Conservation (phyloP, 2,797 vertebrate species). For the Antennarius maculatus region DNA sequence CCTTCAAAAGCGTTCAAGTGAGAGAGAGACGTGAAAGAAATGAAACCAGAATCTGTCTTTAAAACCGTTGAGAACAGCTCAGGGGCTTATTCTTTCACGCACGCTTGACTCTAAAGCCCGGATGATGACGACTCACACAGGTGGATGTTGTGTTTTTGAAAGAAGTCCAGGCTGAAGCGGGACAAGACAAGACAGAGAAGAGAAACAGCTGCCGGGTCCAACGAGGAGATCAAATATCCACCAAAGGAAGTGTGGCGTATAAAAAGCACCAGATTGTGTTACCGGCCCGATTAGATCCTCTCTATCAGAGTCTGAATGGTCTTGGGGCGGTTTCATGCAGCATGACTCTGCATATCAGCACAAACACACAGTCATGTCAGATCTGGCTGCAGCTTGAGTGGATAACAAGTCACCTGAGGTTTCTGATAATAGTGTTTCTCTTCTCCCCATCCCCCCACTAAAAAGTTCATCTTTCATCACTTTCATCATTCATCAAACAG, state of each 20-base stretch:
- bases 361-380: conserved; percentile 50
- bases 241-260: conserved; percentile 3
- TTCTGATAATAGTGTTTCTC: not conserved
- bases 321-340: conserved; percentile 67
- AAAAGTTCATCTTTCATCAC: too few relatives aligned
- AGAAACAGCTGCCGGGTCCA: conserved; percentile 7
- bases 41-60: conserved; percentile 59
- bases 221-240: conserved; percentile 17
- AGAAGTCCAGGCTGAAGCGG: not conserved
- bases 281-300: conserved; percentile 20
- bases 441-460: too few relatives aligned
- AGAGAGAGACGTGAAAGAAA: conserved; percentile 50
- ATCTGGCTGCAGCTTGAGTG: conserved; percentile 13
- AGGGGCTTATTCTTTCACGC: conserved; percentile 47
- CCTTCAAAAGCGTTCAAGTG: conserved; percentile 58
- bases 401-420: not conserved
- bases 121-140: conserved; percentile 41
- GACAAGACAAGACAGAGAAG: conserved; percentile 9
- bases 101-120: conserved; percentile 25
- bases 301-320: conserved; percentile 46
- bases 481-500: too few relatives aligned
- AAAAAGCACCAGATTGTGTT: conserved; percentile 23
- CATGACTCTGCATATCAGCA: conserved; percentile 69
- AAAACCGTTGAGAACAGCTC: conserved; percentile 29
- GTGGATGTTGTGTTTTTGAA: conserved; percentile 15